Conservation (phyloP, 2,888 invertebrate genomes). For the Agriopis marginaria region DNA sequence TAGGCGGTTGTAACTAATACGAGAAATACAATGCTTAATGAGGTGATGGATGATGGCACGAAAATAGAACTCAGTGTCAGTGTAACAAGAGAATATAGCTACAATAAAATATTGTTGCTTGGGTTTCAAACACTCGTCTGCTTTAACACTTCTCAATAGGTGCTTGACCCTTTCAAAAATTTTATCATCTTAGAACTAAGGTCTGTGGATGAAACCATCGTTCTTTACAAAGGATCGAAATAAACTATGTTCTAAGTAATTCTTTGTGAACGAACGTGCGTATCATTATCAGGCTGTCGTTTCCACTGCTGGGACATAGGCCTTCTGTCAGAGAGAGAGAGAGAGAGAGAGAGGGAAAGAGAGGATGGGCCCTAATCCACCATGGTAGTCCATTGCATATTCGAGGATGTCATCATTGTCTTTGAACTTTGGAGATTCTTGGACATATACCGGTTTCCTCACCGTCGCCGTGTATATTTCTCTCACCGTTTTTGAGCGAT, state of each 20-base stretch:
- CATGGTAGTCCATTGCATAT: background rate
- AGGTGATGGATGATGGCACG: conserved; percentile 24
- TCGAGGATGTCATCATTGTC: no score
- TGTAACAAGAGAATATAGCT: conserved; percentile 3
- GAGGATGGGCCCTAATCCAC: no score
- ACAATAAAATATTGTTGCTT: conserved; percentile 7
- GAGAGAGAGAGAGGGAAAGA: no score
- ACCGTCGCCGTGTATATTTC: no score
- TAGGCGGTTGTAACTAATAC: conserved; percentile 29
- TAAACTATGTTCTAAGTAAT: no score
- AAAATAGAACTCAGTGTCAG: conserved; percentile 22
- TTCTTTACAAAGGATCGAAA: background rate
- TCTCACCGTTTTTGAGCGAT: no score
- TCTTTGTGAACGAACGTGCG: no score
- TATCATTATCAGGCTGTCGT: no score
- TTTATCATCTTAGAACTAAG: background rate
- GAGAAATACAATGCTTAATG: conserved; percentile 25
- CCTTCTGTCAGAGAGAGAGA: no score
- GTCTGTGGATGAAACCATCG: background rate
- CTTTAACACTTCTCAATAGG: background rate
- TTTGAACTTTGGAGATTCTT: no score
- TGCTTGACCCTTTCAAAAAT: conserved; percentile 6
- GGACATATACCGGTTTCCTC: no score
- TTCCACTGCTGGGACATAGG: no score
- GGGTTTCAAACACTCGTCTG: background rate